Evolutionary conservation across 2,113 vertebrate species (phyloP).

Genomic region (Tenrec ecaudatus): DNA sequence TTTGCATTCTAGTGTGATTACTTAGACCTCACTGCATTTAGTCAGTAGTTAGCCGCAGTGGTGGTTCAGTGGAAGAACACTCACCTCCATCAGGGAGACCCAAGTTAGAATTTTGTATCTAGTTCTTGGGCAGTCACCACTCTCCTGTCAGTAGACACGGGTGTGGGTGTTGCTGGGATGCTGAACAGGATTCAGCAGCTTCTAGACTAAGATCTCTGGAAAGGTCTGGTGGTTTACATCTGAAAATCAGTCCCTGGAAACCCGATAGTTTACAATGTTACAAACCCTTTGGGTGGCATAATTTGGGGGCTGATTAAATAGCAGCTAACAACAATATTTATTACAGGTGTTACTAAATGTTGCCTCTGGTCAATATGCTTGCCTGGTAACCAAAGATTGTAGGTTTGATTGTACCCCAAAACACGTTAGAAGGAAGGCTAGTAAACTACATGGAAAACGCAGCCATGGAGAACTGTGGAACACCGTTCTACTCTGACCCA

Average conservation of each 20-base stretch:
- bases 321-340: background rate
- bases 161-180: background rate
- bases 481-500: background rate
- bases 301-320: background rate
- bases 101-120: background rate
- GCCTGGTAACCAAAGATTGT: background rate
- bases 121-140: background rate
- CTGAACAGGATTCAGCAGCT: background rate
- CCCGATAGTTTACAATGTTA: background rate
- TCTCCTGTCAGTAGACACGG: background rate
- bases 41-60: background rate
- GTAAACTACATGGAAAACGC: background rate
- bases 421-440: background rate
- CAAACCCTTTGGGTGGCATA: background rate
- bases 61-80: background rate
- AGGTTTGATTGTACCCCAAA: background rate
- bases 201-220: background rate
- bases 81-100: background rate
- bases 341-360: background rate
- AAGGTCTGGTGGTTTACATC: background rate
- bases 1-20: background rate
- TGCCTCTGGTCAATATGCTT: background rate
- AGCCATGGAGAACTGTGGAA: background rate
- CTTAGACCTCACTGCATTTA: background rate
- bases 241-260: background rate